These are phyloP conservation scores for Drosophila nr. perissopoda DNA, from an alignment of 2,888 invertebrate species.

Conservation along the genomic window DNA sequence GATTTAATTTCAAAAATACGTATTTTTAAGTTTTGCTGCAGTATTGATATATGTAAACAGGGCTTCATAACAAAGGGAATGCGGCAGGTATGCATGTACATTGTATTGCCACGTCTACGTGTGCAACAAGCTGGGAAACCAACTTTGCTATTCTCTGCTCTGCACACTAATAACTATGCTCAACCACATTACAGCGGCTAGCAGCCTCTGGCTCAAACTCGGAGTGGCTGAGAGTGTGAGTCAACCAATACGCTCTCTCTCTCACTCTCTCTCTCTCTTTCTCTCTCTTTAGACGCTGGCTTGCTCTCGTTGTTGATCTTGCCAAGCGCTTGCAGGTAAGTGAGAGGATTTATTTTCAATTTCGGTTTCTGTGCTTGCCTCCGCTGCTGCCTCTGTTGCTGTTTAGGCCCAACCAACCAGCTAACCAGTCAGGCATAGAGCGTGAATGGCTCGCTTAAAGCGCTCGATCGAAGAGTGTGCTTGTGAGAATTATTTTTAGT, in stretches of 20 bases:
- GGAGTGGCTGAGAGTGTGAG: conserved; percentile 2
- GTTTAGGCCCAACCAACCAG: conserved; percentile 3
- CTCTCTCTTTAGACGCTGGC: background rate
- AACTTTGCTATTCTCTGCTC: conserved; percentile 1
- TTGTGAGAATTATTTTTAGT: conserved; percentile 76
- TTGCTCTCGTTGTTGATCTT: conserved; percentile 4
- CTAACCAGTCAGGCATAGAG: conserved; percentile 13
- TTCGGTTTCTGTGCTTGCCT: conserved; percentile 16
- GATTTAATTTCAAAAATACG: no score
- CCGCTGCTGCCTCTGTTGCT: background rate
- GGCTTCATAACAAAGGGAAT: conserved; percentile 16
- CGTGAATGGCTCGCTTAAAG: conserved; percentile 47
- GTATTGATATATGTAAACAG: no score
- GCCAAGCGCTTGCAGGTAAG: conserved; percentile 25
- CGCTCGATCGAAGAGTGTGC: conserved; percentile 54
- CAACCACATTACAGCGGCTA: conserved; percentile 3
- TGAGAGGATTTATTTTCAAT: conserved; percentile 25
- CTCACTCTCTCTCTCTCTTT: no score
- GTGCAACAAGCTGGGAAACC: conserved; percentile 10
- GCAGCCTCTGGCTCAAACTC: conserved; percentile 12
- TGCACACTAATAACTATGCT: conserved; percentile 2
- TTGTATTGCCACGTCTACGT: conserved; percentile 11
- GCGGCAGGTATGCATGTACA: conserved; percentile 5
- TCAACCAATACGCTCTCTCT: background rate
- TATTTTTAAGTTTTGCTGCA: no score